A percentile compares a stretch with the other conserved stretches of the same genome.
Conservation (phyloP, 2,113 vertebrate genomes). For the Microtus richardsoni region DNA sequence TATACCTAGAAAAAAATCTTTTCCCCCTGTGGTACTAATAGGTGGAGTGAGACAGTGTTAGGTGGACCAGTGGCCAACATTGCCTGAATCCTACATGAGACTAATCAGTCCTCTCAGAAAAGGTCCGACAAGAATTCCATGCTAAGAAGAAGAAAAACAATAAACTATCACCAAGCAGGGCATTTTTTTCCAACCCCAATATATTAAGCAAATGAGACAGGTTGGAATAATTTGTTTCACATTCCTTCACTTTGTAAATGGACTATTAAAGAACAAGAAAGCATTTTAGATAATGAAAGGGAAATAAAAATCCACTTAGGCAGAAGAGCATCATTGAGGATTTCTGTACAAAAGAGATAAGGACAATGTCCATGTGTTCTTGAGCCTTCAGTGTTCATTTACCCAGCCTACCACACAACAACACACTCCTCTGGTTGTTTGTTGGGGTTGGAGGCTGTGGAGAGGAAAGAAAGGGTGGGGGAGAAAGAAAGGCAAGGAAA, state of each 20-base stretch:
- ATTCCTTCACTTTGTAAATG: background rate
- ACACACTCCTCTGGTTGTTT: background rate
- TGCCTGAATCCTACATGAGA: background rate
- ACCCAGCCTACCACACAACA: background rate
- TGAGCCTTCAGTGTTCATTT: background rate
- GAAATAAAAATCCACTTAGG: background rate
- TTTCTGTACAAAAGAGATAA: conserved; percentile 1
- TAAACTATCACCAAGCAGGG: background rate
- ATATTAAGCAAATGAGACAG: background rate
- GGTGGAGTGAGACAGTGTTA: background rate
- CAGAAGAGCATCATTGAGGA: conserved; percentile 1
- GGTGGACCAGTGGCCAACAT: background rate
- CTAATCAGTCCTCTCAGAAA: background rate
- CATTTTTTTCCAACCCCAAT: background rate
- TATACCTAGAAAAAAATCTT: conserved; percentile 15
- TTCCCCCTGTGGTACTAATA: background rate
- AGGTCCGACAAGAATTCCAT: background rate
- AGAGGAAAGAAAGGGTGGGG: background rate
- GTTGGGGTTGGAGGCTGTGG: background rate
- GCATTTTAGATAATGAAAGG: background rate
- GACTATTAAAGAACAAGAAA: background rate
- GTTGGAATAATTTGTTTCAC: background rate
- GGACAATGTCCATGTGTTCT: background rate
- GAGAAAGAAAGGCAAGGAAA: background rate
- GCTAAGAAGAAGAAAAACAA: background rate